A percentile compares a stretch with the other conserved stretches of the same genome.
Evolutionary conservation across 2,888 invertebrate genomes (phyloP).

Genomic region (Acleris laterana): DNA sequence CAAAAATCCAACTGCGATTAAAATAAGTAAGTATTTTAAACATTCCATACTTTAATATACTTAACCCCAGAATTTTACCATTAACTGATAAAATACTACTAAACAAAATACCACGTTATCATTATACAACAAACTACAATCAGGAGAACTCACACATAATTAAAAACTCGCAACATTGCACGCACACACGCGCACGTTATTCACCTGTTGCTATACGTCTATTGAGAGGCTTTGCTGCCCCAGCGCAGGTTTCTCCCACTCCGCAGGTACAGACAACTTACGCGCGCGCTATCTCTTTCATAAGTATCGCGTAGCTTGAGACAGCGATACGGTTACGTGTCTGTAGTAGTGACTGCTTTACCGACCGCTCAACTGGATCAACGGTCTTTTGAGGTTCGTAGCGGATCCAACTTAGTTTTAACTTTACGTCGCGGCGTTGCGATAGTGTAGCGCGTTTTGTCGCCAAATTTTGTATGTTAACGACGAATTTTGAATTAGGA

Average conservation of each 20-base stretch:
- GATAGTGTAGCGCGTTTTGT: constrained; percentile 69
- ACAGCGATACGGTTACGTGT: constrained; percentile 45
- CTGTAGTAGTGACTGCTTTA: constrained; percentile 60
- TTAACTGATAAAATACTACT: constrained; percentile 62
- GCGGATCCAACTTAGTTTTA: constrained; percentile 80
- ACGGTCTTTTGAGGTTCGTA: constrained; percentile 79
- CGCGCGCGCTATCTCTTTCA: constrained; percentile 52
- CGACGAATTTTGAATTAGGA: constrained; percentile 63
- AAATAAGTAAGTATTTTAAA: too few species aligned
- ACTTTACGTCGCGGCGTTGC: constrained; percentile 72
- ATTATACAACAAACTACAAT: constrained; percentile 69
- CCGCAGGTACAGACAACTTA: constrained; percentile 53
- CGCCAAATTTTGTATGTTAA: constrained; percentile 66
- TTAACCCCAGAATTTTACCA: constrained; percentile 15
- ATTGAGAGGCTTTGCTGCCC: constrained; percentile 73
- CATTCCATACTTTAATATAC: too few species aligned
- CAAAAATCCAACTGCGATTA: too few species aligned
- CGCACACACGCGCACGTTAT: constrained; percentile 67
- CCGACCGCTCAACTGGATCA: constrained; percentile 80
- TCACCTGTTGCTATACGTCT: constrained; percentile 77
- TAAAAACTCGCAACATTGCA: constrained; percentile 51
- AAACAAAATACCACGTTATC: constrained; percentile 77
- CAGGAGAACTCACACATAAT: constrained; percentile 66
- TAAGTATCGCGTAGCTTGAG: constrained; percentile 50
- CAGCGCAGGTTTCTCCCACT: constrained; percentile 77